phyloP scores from a whole-genome alignment of 2,888 invertebrate genomes.

The Buathra laborator region DNA sequence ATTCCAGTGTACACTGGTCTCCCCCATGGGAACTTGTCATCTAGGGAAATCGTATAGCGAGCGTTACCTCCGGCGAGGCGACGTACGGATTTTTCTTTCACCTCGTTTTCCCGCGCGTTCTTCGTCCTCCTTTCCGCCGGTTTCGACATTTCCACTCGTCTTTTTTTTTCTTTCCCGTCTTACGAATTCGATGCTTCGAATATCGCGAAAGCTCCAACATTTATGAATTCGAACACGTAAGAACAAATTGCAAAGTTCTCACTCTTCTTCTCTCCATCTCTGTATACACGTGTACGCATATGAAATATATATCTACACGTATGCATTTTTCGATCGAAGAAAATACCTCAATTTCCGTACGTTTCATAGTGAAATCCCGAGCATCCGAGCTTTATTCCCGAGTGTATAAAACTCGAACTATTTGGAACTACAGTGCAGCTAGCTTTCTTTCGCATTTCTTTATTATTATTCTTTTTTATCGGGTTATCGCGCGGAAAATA shows the following conservation, averaged over 20 bases:
- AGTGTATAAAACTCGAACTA: background rate
- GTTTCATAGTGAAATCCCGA: conserved; percentile 38
- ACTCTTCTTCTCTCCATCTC: background rate
- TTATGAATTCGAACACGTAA: conserved; percentile 52
- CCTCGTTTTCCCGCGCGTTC: conserved; percentile 30
- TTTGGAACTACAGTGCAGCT: background rate
- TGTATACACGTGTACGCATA: background rate
- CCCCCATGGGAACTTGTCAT: conserved; percentile 36
- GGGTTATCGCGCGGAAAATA: conserved; percentile 19
- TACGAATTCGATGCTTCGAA: conserved; percentile 9
- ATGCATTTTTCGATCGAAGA: conserved; percentile 26
- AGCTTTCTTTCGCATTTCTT: background rate
- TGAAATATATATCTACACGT: background rate
- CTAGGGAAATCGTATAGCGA: conserved; percentile 52
- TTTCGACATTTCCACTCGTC: conserved; percentile 8
- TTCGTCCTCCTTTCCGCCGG: background rate
- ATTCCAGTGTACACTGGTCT: conserved; percentile 22
- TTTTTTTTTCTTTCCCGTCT: background rate
- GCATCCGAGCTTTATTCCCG: conserved; percentile 23
- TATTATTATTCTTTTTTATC: background rate
- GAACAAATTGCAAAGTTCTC: conserved; percentile 47
- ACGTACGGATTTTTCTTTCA: conserved; percentile 52
- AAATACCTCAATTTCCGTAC: conserved; percentile 31
- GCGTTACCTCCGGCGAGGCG: conserved; percentile 33
- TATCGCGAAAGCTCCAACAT: conserved; percentile 49